Evolutionary conservation across 2,888 invertebrate genomes (phyloP), one percentile per base, ranked within the genome.

Genomic region (Acronicta alni): DNA sequence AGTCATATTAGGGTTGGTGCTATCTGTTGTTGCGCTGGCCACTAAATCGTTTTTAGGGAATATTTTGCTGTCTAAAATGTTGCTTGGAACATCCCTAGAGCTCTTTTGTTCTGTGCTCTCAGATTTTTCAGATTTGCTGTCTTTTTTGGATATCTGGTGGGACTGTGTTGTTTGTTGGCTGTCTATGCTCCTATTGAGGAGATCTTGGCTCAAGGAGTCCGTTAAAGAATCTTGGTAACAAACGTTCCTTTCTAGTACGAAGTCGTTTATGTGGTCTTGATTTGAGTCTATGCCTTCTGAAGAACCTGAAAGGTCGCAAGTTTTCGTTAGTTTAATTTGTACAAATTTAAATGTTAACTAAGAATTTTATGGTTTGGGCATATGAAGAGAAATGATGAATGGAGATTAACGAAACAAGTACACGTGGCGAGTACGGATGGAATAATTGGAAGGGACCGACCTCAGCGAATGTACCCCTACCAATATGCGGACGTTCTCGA

Each of bases 171-270:
- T 82, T 14, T 80, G 78, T 60, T 91, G 93, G 54, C 91, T 93
- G 52, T 94, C 94, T 0, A 86, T 79, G 57, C 93, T 93, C 38
- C 87, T 75, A 65, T 90, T 92, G 0, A 93, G 74, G 0, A 93
- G 72, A 32, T 94, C 94, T 60, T 94, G 94, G 35, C 91, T 89
- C 0, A 91, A 68, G 0, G 94, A 94, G 47, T 94, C 94, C 0
- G 93, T 91, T 18, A 94, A 74, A 0, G 94, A 94, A 47, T 94
- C 94, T 76, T 94, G 94, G 68, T 92, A 94, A 69, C 94, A 94
- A 0, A 94, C 89, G 59, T 94, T 94, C 3, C 94, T 72, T 81
- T 94, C 94, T 0, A 94, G 71, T 10, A 94, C 89, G 61, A 92
- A 94, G 53, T 94, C 94, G 72, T 92, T 93, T 66, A 89, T 85